A percentile compares a stretch with the other conserved stretches of the same genome.
Conservation (phyloP, 2,113 vertebrate genomes). For the human region GRCh38 chr15:99327501-99328000, state of each 20-base stretch:
- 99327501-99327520: not conserved
- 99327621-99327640: not conserved
- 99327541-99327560: not conserved
- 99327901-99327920: not conserved
- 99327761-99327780: not conserved
- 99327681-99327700: not conserved
- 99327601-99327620: not conserved
- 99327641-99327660: not conserved
- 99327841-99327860: not conserved
- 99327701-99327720: not conserved
- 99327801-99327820: not conserved
- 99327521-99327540: not conserved
- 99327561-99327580: not conserved
- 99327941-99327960: not conserved
- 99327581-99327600: not conserved
- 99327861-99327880: not conserved
- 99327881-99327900: not conserved
- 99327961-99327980: not conserved
- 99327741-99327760: not conserved
- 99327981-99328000: not conserved
- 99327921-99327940: constrained; percentile 9
- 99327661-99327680: not conserved
- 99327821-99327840: not conserved
- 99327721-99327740: not conserved
- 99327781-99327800: not conserved